Conservation (phyloP, 2,113 vertebrate species). For the Tenebrosternarchus preto region DNA sequence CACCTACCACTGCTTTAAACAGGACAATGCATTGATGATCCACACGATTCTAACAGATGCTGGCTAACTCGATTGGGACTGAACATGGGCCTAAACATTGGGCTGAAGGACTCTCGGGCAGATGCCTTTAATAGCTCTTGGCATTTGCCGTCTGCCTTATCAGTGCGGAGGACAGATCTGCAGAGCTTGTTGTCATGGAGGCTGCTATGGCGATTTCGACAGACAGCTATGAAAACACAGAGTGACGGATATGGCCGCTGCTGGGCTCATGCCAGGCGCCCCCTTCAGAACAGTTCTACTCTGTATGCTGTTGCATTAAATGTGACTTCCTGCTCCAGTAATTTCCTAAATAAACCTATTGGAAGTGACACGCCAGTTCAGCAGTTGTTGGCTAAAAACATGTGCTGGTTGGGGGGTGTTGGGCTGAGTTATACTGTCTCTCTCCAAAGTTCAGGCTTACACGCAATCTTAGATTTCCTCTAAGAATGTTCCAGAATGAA, state of each 20-base stretch:
- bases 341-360: slow-evolving; percentile 47
- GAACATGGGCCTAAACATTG: slow-evolving; percentile 1
- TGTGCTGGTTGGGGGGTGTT: too few relatives aligned
- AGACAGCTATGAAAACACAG: slow-evolving; percentile 51
- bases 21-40: background rate
- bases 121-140: slow-evolving; percentile 17
- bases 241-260: slow-evolving; percentile 16
- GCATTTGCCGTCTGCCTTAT: slow-evolving; percentile 32
- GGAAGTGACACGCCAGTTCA: slow-evolving; percentile 24
- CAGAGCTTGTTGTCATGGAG: slow-evolving; percentile 46
- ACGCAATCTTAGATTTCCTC: too few relatives aligned
- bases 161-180: slow-evolving; percentile 28
- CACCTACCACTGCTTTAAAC: too few relatives aligned
- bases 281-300: slow-evolving; percentile 50
- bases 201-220: slow-evolving; percentile 39
- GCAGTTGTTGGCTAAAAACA: slow-evolving; percentile 1
- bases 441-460: too few relatives aligned
- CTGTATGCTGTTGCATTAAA: slow-evolving; percentile 43
- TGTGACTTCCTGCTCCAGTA: slow-evolving; percentile 29
- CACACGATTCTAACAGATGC: background rate
- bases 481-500: too few relatives aligned
- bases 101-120: background rate
- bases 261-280: slow-evolving; percentile 38
- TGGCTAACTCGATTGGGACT: background rate
- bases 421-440: too few relatives aligned